These are phyloP conservation scores for Gnathonemus echidnorhynchus DNA, from an alignment of 2,113 vertebrate species.

Conservation along the genomic window DNA sequence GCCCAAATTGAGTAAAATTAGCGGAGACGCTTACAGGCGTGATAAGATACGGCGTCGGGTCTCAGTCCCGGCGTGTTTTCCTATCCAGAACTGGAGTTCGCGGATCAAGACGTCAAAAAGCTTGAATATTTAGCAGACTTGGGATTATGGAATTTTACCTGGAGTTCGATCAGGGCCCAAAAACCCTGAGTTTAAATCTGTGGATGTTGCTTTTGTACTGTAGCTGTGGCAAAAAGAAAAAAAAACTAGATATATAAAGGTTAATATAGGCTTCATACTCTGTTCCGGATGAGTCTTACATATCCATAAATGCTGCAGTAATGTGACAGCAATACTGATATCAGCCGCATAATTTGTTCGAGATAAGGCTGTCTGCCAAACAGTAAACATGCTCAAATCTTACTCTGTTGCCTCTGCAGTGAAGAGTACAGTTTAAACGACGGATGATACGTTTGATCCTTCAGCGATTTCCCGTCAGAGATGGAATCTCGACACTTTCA, in stretches of 20 bases:
- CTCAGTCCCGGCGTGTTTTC: constrained; percentile 6
- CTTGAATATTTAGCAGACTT: not conserved
- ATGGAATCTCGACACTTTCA: not conserved
- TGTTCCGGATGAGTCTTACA: not conserved
- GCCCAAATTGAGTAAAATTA: constrained; percentile 22
- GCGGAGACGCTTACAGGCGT: not conserved
- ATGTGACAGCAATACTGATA: not conserved
- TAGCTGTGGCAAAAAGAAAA: not conserved
- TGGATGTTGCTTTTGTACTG: not conserved
- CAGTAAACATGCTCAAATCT: not conserved
- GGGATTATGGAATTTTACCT: not conserved
- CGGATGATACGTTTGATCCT: not conserved
- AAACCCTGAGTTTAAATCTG: not conserved
- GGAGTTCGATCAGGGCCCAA: not conserved
- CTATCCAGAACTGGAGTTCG: not conserved
- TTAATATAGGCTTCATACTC: not conserved
- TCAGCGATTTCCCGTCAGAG: not conserved
- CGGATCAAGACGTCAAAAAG: not conserved
- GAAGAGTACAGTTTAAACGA: not conserved
- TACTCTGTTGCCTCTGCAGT: not conserved
- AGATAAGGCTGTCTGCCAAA: not conserved
- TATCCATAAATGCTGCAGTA: not conserved
- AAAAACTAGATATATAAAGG: not conserved
- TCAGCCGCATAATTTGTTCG: not conserved
- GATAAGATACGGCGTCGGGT: constrained; percentile 21